Conservation (phyloP, 2,113 vertebrate genomes). For the Ophthalmolycus amberensis region DNA sequence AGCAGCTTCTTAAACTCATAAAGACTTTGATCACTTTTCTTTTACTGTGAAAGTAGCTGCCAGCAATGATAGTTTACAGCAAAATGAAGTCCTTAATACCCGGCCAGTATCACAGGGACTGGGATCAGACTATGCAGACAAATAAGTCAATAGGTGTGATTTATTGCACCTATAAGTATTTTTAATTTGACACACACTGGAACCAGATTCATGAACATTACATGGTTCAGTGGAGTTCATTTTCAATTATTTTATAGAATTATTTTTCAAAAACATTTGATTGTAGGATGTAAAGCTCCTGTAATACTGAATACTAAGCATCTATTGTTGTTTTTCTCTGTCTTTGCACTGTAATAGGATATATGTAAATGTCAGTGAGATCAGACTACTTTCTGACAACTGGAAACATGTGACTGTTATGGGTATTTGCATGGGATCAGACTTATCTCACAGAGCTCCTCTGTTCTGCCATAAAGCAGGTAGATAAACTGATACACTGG, state of each 20-base stretch:
- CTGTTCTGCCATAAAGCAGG: slow-evolving; percentile 24
- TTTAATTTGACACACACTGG: neutral
- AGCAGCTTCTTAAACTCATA: neutral
- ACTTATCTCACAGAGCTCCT: slow-evolving; percentile 51
- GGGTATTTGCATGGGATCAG: slow-evolving; percentile 72
- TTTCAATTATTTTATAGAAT: neutral
- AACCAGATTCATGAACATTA: neutral
- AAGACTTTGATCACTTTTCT: neutral
- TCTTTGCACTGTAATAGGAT: slow-evolving; percentile 11
- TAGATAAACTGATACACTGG: slow-evolving; percentile 17
- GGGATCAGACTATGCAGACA: neutral
- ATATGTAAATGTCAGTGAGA: slow-evolving; percentile 50
- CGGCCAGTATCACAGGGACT: neutral
- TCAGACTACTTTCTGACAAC: slow-evolving; percentile 24
- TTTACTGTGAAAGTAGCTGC: neutral
- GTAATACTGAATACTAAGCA: neutral
- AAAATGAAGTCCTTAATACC: neutral
- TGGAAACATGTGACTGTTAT: slow-evolving; percentile 36
- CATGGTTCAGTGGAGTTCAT: neutral
- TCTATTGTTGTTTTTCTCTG: slow-evolving; percentile 1
- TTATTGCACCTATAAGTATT: neutral
- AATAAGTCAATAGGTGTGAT: neutral
- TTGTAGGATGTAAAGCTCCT: neutral
- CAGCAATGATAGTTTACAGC: neutral
- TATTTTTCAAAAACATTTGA: neutral